Base-by-base conservation (phyloP, 2,888 invertebrate genomes). In the Synergus itoensis region DNA sequence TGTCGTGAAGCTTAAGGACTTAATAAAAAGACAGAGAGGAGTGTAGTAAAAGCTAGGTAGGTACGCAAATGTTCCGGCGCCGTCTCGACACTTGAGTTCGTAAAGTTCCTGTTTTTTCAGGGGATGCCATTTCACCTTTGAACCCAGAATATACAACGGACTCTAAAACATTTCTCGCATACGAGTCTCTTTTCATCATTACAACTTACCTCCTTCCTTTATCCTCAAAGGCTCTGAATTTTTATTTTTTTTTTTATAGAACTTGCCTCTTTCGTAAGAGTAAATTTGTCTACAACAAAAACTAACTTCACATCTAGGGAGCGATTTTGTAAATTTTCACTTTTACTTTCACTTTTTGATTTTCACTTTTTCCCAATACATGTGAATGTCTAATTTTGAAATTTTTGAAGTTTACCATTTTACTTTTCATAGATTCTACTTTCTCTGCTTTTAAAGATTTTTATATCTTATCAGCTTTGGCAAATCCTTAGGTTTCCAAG, bases 31-130 rank as follows among this genome's bases (percentile, higher is more conserved):
- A 48, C 48, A 48, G 16, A 48, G 48, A 48, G 5, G 48, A 8
- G 16, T 16, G 16, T 48, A 48, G 48, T 16, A 48, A 48, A n/a
- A 48, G 48, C 48, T 48, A 48, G 48, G 48, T 48, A 48, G 16
- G n/a, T 48, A 48, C 48, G 48, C 48, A 48, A 48, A 48, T 48
- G 7, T 48, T 48, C 48, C 16, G 48, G 48, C 60, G 60, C 60
- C 60, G 60, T 60, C 21, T 60, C 21, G 11, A 60, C 60, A 18
- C 60, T 60, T 60, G 60, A 60, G 60, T 60, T 60, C 21, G n/a
- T 60, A 21, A 60, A 60, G 21, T 18, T 21, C 21, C 21, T 60
- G n/a, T 21, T 11, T 60, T 18, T 5, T 28, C 28, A 45, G n/a
- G 18, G 18, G 60, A 60, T 18, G 11, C 18, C 18, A 21, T 60